Conservation (phyloP, 1,140 invertebrate genomes). For the Conus ventricosus region DNA sequence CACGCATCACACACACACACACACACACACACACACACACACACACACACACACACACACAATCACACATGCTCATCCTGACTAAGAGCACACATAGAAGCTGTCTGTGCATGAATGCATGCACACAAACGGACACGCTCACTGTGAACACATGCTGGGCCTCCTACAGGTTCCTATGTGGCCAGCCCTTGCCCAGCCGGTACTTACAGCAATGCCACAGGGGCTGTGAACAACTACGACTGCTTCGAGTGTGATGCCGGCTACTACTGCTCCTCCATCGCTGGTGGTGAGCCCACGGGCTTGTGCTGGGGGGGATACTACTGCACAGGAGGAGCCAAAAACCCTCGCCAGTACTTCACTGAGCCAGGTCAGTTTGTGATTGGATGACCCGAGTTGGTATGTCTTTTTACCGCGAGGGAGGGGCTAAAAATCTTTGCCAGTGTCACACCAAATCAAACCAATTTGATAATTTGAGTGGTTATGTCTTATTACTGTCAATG, state of each 20-base stretch:
- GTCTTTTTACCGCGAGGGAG: not conserved
- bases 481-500: no score
- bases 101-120: not conserved
- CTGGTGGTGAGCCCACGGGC: slow-evolving; percentile 68
- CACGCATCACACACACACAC: no score
- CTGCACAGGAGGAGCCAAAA: slow-evolving; percentile 64
- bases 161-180: slow-evolving; percentile 61
- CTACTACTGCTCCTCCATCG: slow-evolving; percentile 69
- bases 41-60: no score
- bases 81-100: not conserved
- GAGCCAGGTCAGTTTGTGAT: slow-evolving; percentile 58
- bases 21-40: no score
- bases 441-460: no score
- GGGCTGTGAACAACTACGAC: slow-evolving; percentile 69
- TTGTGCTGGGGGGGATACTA: slow-evolving; percentile 70
- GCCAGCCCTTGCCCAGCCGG: slow-evolving; percentile 69
- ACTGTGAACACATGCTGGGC: not conserved
- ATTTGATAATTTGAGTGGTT: not conserved
- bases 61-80: no score
- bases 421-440: no score
- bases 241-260: slow-evolving; percentile 70
- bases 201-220: slow-evolving; percentile 70
- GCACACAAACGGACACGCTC: not conserved
- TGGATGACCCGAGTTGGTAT: not conserved
- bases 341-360: slow-evolving; percentile 58